Percentiles rank a stretch among this genome's conserved stretches.
These are phyloP conservation scores for Pegea sp. DNA, from an alignment of 23 tunicate species.

Conservation along the genomic window DNA sequence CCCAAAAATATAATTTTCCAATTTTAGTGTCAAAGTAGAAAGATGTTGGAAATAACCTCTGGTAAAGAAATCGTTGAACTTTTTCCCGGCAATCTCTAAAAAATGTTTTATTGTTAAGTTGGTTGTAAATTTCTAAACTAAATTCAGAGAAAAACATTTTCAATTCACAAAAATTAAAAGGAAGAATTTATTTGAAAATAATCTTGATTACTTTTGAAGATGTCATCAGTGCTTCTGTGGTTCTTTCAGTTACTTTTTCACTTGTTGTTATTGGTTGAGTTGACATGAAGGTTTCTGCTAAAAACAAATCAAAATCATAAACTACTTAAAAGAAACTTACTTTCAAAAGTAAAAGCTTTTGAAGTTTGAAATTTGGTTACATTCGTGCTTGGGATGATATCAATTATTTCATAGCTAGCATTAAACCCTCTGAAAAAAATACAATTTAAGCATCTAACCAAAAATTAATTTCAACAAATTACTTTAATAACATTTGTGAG, in stretches of 20 bases:
- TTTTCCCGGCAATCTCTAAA: too few species aligned
- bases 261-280: background rate
- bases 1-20: background rate
- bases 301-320: too few species aligned
- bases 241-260: background rate
- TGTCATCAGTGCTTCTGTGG: too few species aligned
- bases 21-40: background rate
- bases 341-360: background rate
- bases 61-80: too few species aligned
- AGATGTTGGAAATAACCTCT: too few species aligned
- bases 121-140: too few species aligned
- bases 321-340: background rate
- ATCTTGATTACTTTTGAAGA: too few species aligned
- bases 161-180: too few species aligned
- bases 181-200: too few species aligned
- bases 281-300: background rate
- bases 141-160: too few species aligned
- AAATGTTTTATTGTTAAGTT: too few species aligned
- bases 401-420: conserved; percentile 13
- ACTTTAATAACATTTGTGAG: background rate
- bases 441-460: background rate
- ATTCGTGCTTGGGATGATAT: conserved; percentile 5
- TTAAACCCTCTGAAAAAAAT: conserved; percentile 18
- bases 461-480: background rate
- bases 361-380: conserved; percentile 2